Conservation (phyloP, 2,888 invertebrate genomes). For the Ernsta delagoae region DNA sequence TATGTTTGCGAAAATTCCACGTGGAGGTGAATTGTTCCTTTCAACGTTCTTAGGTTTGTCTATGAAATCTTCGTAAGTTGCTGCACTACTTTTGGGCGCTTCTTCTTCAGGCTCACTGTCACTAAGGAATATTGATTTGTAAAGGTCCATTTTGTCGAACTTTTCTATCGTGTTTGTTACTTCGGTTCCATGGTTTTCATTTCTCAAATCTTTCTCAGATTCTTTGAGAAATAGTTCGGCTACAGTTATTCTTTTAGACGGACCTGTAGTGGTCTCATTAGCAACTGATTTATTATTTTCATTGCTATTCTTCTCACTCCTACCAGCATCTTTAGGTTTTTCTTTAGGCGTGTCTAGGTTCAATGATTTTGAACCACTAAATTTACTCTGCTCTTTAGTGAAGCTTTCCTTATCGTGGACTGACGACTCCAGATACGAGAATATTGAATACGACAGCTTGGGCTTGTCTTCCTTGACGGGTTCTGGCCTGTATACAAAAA, state of each 20-base stretch:
- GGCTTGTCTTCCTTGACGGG: conserved; percentile 74
- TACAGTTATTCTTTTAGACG: conserved; percentile 73
- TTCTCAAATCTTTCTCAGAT: conserved; percentile 64
- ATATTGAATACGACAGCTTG: conserved; percentile 89
- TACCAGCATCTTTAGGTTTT: not conserved
- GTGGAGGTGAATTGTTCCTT: conserved; percentile 88
- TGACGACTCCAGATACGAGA: conserved; percentile 89
- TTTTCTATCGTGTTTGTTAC: conserved; percentile 74
- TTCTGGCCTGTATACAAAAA: too few species aligned
- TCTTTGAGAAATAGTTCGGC: conserved; percentile 77
- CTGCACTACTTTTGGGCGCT: conserved; percentile 46
- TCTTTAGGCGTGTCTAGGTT: conserved; percentile 34
- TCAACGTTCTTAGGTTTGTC: conserved; percentile 81
- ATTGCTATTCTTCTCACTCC: conserved; percentile 26
- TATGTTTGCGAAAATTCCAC: conserved; percentile 89
- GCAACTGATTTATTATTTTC: conserved; percentile 37
- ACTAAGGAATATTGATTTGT: conserved; percentile 94
- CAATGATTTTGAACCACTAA: conserved; percentile 74
- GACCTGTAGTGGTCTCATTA: conserved; percentile 41
- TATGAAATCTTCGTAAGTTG: conserved; percentile 50
- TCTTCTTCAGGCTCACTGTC: conserved; percentile 89
- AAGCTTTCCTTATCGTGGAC: conserved; percentile 84
- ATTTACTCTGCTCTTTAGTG: conserved; percentile 71
- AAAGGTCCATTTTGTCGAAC: conserved; percentile 89
- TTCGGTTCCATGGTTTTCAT: conserved; percentile 55